These are phyloP conservation scores for Gobionotothen gibberifrons DNA, from an alignment of 2,797 vertebrate genomes.

Conservation along the genomic window DNA sequence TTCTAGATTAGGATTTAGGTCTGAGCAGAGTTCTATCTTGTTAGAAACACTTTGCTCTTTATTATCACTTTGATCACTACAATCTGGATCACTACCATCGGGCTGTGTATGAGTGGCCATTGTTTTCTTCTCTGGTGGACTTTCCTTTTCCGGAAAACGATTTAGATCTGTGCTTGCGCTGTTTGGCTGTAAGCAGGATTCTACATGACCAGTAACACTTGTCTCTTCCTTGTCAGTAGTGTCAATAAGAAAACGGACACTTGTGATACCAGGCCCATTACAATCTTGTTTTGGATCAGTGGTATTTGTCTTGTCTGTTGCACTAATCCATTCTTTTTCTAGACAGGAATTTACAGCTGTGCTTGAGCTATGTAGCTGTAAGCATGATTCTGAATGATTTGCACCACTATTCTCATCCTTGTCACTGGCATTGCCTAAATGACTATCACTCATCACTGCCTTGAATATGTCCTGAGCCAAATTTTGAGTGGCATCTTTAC, in stretches of 20 bases:
- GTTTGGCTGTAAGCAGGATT: slow-evolving; percentile 9
- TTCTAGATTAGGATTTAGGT: slow-evolving; percentile 20
- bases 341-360: too few species aligned
- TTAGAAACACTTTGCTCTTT: not conserved
- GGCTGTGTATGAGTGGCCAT: too few species aligned
- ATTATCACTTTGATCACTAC: too few species aligned
- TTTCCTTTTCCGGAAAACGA: too few species aligned
- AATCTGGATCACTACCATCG: too few species aligned
- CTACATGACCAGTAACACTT: not conserved
- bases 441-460: slow-evolving; percentile 12
- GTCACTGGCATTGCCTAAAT: slow-evolving; percentile 26
- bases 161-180: too few species aligned
- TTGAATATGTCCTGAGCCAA: slow-evolving; percentile 14
- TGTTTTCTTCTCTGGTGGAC: too few species aligned
- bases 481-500: slow-evolving; percentile 27
- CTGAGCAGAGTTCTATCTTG: not conserved
- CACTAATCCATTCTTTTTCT: too few species aligned
- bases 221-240: not conserved
- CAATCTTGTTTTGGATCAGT: not conserved
- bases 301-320: slow-evolving; percentile 2
- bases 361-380: too few species aligned
- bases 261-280: not conserved
- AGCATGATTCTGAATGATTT: too few species aligned
- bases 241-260: slow-evolving; percentile 13
- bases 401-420: slow-evolving; percentile 44